phyloP scores from a whole-genome alignment of 2,888 invertebrate genomes.

The Quadriops clusia region DNA sequence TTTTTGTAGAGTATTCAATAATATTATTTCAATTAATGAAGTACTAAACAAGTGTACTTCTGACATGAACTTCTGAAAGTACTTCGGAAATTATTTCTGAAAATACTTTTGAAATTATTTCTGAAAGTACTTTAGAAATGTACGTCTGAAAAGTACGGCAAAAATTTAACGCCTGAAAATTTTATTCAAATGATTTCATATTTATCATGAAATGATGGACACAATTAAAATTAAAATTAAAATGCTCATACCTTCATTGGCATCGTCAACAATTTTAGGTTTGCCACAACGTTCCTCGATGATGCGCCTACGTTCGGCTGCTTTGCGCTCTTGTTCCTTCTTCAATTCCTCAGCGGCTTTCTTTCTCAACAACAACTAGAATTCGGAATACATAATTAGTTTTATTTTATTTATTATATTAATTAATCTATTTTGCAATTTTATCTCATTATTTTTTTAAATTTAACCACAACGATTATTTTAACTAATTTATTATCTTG shows the following conservation, averaged over 20 bases:
- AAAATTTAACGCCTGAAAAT: too few species aligned
- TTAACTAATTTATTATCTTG: neutral
- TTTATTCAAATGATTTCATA: too few species aligned
- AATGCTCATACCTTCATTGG: slow-evolving; percentile 88
- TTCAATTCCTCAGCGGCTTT: slow-evolving; percentile 99
- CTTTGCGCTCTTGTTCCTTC: slow-evolving; percentile 98
- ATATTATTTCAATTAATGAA: too few species aligned
- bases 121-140: too few species aligned
- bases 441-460: neutral
- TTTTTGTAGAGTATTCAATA: too few species aligned
- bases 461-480: neutral
- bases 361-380: slow-evolving; percentile 94
- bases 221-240: too few species aligned
- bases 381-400: slow-evolving; percentile 6
- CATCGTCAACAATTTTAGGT: slow-evolving; percentile 80
- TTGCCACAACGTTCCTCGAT: slow-evolving; percentile 92
- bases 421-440: slow-evolving; percentile 2
- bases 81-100: too few species aligned
- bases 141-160: too few species aligned
- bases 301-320: slow-evolving; percentile 93
- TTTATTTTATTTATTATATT: neutral
- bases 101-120: too few species aligned
- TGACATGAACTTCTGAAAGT: too few species aligned
- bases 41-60: too few species aligned
- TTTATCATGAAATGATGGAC: too few species aligned